A percentile compares a stretch with the other conserved stretches of the same genome.
phyloP scores from a whole-genome alignment of 2,888 invertebrate genomes.

The Spodoptera littoralis region DNA sequence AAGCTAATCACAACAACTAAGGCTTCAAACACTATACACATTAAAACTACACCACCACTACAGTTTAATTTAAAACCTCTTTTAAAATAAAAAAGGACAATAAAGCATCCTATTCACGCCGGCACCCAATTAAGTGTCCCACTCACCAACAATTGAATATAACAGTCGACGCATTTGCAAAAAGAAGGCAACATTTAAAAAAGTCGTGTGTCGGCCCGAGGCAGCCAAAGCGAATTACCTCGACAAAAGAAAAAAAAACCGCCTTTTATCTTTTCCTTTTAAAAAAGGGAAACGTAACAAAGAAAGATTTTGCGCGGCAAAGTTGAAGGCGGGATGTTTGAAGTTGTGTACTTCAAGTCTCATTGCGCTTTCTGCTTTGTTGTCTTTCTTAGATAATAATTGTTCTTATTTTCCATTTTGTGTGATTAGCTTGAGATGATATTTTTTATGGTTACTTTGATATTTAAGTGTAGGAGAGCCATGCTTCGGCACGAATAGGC shows the following conservation, averaged over 20 bases:
- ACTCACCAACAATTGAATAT: slow-evolving; percentile 53
- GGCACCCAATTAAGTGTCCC: slow-evolving; percentile 30
- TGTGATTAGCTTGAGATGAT: not conserved
- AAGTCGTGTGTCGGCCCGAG: slow-evolving; percentile 31
- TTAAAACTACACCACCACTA: not conserved
- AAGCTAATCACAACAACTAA: not conserved
- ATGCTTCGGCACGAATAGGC: too few relatives aligned
- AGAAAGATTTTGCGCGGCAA: slow-evolving; percentile 35
- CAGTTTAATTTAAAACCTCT: too few relatives aligned
- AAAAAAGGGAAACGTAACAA: slow-evolving; percentile 41
- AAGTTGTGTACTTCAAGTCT: slow-evolving; percentile 16
- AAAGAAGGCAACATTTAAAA: slow-evolving; percentile 46
- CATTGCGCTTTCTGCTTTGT: slow-evolving; percentile 10
- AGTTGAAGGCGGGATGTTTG: slow-evolving; percentile 27
- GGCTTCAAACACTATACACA: not conserved
- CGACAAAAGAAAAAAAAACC: slow-evolving; percentile 47
- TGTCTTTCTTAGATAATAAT: not conserved
- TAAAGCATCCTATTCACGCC: slow-evolving; percentile 23
- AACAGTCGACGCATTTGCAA: slow-evolving; percentile 40
- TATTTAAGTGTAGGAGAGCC: too few relatives aligned
- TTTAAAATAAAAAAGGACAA: slow-evolving; percentile 4
- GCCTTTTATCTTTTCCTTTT: slow-evolving; percentile 51
- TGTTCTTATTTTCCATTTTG: slow-evolving; percentile 10
- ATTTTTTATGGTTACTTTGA: too few relatives aligned
- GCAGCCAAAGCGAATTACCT: slow-evolving; percentile 55